Base-by-base conservation (phyloP, 2,888 invertebrate genomes). In the Ochropleura plecta region DNA sequence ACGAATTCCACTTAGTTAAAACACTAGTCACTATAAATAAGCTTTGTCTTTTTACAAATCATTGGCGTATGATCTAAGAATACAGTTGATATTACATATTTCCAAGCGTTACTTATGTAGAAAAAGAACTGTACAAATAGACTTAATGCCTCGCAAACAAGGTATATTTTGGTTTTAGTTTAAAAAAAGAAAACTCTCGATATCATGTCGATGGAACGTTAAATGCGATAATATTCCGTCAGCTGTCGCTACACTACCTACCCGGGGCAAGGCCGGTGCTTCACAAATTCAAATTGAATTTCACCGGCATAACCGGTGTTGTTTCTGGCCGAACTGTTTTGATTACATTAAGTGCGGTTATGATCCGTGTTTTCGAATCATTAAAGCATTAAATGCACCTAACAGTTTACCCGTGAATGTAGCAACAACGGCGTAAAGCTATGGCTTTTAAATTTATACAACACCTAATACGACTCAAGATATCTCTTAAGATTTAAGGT, bases 21-120 rank as follows among this genome's bases (percentile, higher is more conserved):
- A 87, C 73, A 79, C 83, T 84, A 90, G 89, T 90, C 90, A 91
- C 87, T 91, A 92, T 90, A 89, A 91, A 90, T 89, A 91, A 91
- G 85, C 86, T 87, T 30, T 89, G 90, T 91, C 90, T 94, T 93
- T 93, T 90, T 88, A 90, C 88, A 90, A 87, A 89, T 82, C 82
- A 90, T 90, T 88, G 89, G 90, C 84, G 79, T 87, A 87, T 70
- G 73, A 73, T 89, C 86, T 87, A 84, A 85, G 89, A 89, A 90
- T 90, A 92, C 91, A 88, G 84, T 90, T 90, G 88, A 90, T 81
- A 88, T 88, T 88, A 91, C 90, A 90, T 88, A 88, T 89, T 88
- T 69, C 68, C 30, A 87, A 87, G 87, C 86, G 65, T 86, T 87
- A 79, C 86, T 88, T 88, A 89, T 53, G 71, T 88, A 87, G 86